A percentile compares a stretch with the other conserved stretches of the same genome.
phyloP scores from a whole-genome alignment of 2,113 vertebrate species.

The Austrofundulus limnaeus region DNA sequence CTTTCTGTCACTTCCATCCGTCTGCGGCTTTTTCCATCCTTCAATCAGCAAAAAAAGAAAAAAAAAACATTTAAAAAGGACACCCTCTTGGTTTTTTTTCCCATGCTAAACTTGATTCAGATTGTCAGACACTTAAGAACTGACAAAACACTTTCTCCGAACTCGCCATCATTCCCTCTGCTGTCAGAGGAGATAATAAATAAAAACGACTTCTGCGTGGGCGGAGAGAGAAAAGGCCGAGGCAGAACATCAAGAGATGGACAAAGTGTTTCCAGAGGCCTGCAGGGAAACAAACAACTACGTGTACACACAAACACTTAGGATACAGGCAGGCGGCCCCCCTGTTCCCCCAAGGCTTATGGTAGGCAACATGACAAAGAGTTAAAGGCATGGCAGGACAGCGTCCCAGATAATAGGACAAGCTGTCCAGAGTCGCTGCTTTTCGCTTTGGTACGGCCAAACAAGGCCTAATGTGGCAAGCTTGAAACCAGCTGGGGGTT shows the following conservation, averaged over 20 bases:
- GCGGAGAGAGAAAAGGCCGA: constrained; percentile 41
- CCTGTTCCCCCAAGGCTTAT: constrained; percentile 61
- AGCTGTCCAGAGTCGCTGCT: constrained; percentile 60
- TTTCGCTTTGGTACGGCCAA: constrained; percentile 59
- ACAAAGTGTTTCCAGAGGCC: constrained; percentile 70
- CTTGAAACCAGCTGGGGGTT: constrained; percentile 55
- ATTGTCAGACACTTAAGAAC: constrained; percentile 79
- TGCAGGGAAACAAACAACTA: constrained; percentile 47
- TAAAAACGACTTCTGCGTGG: constrained; percentile 69
- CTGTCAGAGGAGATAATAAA: constrained; percentile 77
- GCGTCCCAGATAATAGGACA: constrained; percentile 69
- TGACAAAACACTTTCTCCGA: constrained; percentile 75
- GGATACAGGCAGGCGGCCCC: constrained; percentile 38
- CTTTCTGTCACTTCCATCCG: constrained; percentile 44
- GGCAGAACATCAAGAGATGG: constrained; percentile 61
- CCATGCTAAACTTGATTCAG: constrained; percentile 72
- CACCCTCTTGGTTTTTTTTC: constrained; percentile 64
- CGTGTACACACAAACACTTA: constrained; percentile 51
- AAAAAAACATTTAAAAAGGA: constrained; percentile 18
- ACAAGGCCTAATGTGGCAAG: constrained; percentile 64
- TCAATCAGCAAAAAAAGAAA: constrained; percentile 44
- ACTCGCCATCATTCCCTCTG: constrained; percentile 58
- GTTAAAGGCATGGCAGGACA: constrained; percentile 65
- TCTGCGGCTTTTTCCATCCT: constrained; percentile 36
- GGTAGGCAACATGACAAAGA: constrained; percentile 65